Evolutionary conservation across 2,888 invertebrate species (phyloP).

Genomic region (Limulus polyphemus): DNA sequence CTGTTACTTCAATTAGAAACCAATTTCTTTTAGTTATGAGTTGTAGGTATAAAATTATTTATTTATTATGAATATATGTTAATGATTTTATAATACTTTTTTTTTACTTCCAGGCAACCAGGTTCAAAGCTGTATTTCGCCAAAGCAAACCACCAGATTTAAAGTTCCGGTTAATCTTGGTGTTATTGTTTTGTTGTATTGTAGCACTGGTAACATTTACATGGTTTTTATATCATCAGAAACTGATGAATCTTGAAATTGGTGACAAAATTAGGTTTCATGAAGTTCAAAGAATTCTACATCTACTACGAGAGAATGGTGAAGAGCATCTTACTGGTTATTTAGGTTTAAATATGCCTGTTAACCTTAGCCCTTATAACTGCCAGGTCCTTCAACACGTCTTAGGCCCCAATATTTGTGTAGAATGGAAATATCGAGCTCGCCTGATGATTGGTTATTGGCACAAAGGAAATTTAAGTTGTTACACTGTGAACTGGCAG

Average conservation of each 20-base stretch:
- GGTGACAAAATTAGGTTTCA: conserved; percentile 21
- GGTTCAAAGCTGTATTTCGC: conserved; percentile 18
- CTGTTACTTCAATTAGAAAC: too few relatives aligned
- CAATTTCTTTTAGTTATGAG: not conserved
- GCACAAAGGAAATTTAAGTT: conserved; percentile 34
- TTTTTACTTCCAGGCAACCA: conserved; percentile 17
- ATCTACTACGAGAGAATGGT: conserved; percentile 20
- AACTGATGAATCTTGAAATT: conserved; percentile 18
- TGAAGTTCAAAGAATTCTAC: conserved; percentile 16
- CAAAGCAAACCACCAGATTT: conserved; percentile 23
- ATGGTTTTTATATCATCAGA: conserved; percentile 23
- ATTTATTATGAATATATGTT: not conserved
- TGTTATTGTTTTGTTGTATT: conserved; percentile 19
- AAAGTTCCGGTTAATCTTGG: conserved; percentile 23
- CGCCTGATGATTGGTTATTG: conserved; percentile 19
- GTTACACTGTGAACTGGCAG: conserved; percentile 74
- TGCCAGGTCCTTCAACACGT: conserved; percentile 18
- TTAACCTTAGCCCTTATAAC: conserved; percentile 21
- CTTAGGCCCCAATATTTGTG: conserved; percentile 18
- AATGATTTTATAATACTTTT: too few relatives aligned
- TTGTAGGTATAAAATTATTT: not conserved
- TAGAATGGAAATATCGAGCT: conserved; percentile 27
- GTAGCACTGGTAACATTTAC: conserved; percentile 21
- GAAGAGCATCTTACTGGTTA: conserved; percentile 18
- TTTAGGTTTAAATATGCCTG: conserved; percentile 22